Evolutionary conservation across 2,113 vertebrate species (phyloP), one percentile per base, ranked within the genome.

Genomic region (Scartelaos histophorus): DNA sequence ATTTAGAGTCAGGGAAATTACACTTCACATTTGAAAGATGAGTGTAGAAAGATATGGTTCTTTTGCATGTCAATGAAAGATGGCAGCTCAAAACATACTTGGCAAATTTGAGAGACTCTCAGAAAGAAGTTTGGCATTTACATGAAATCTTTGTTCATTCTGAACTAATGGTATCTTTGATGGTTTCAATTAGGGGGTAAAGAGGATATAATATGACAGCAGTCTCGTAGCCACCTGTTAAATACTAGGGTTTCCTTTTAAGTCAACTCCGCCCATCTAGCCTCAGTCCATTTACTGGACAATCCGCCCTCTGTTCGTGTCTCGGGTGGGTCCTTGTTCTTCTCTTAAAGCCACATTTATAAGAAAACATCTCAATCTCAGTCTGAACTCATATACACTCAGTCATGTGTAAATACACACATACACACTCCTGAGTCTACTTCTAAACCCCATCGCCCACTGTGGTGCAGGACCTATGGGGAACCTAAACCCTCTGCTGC

Each of bases 1-100:
- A 91, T 92, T 93, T 92, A 91, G 88, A 90, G 87, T 78, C 79
- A 76, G 85, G 34, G 91, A 92, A 91, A 93, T 92, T 93, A 90
- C 89, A 93, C 87, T 83, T 82, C 72, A 71, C 81, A 73, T 81
- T 70, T 81, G 74, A 80, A 82, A 83, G 71, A 78, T 81, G 80
- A 83, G 66, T 19, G 66, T 81, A 71, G 81, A 81, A 65, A 83
- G 66, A 73, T 80, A 82, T 73, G 80, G 81, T 80, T 54, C n/a
- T 54, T 84, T 79, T 81, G 80, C 72, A 66, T 53, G 67, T 74
- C 62, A 70, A 83, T 78, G 81, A 83, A 80, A 85, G 79, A 82
- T 67, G 64, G 66, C 75, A 73, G 83, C 69, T 82, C 66, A 75
- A 83, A 85, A 82, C 73, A 66, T 68, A 57, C 34, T n/a, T 11